Percentiles rank a stretch among this genome's conserved stretches.
Conservation (phyloP, 2,888 invertebrate species). For the Apocheima hispidaria region DNA sequence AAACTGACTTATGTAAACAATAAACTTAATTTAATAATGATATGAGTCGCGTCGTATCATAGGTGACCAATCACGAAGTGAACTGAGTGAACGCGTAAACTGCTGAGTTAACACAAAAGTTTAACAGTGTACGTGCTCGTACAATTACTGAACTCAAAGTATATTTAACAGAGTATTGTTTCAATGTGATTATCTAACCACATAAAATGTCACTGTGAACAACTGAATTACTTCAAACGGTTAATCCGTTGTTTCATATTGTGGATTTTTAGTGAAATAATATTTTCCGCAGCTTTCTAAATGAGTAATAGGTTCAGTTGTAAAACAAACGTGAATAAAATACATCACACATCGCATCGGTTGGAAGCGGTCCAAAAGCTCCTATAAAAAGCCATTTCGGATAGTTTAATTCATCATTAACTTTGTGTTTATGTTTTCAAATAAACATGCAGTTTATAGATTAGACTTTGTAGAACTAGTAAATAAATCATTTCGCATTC, state of each 20-base stretch:
- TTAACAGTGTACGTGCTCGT: no score
- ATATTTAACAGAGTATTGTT: no score
- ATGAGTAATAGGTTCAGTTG: conserved; percentile 28
- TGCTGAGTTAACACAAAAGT: no score
- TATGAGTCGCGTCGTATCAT: no score
- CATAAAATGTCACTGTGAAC: no score
- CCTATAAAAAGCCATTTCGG: conserved; percentile 26
- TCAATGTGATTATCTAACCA: no score
- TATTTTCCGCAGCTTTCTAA: conserved; percentile 10
- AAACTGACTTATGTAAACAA: no score
- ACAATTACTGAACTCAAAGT: no score
- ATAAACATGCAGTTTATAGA: conserved; percentile 5
- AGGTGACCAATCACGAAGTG: no score
- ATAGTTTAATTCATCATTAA: conserved; percentile 25
- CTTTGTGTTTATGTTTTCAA: conserved; percentile 15
- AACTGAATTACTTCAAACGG: neutral
- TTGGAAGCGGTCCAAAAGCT: conserved; percentile 28
- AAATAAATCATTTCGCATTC: conserved; percentile 6
- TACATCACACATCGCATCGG: conserved; percentile 16
- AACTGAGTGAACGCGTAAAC: no score
- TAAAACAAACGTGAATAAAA: conserved; percentile 29
- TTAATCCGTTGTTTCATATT: neutral
- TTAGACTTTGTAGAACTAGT: neutral
- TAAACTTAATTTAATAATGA: no score
- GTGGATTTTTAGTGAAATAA: conserved; percentile 7